Conservation (phyloP, 2,888 invertebrate genomes). For the Muscina levida region DNA sequence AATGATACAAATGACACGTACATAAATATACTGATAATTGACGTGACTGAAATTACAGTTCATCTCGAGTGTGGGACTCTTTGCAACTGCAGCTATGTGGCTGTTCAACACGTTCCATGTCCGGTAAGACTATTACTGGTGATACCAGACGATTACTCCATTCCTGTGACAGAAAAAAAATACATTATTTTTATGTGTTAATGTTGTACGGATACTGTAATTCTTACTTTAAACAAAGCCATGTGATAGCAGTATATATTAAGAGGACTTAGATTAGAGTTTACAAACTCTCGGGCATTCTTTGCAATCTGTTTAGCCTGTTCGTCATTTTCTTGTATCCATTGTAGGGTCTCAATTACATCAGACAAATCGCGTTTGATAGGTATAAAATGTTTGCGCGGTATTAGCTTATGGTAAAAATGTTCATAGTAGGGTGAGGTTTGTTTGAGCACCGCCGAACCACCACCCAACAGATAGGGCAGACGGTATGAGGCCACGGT, state of each 20-base stretch:
- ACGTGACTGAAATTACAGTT: constrained; percentile 70
- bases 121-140: constrained; percentile 81
- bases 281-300: constrained; percentile 86
- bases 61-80: constrained; percentile 71
- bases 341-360: constrained; percentile 87
- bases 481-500: constrained; percentile 97
- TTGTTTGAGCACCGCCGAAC: constrained; percentile 94
- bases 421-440: constrained; percentile 96
- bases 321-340: constrained; percentile 88
- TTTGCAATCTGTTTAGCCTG: constrained; percentile 84
- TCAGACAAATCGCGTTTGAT: constrained; percentile 90
- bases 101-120: constrained; percentile 84
- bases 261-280: constrained; percentile 89
- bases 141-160: constrained; percentile 86
- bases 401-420: constrained; percentile 89
- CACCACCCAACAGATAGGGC: constrained; percentile 94
- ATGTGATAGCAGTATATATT: constrained; percentile 94
- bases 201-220: background rate
- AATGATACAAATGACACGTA: background rate
- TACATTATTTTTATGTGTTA: no score
- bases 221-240: constrained; percentile 83
- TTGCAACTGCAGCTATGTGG: constrained; percentile 75
- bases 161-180: constrained; percentile 81
- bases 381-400: constrained; percentile 91
- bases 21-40: background rate